Evolutionary conservation across 2,113 vertebrate genomes (phyloP).

Genomic region (Sylvicapra grimmia): DNA sequence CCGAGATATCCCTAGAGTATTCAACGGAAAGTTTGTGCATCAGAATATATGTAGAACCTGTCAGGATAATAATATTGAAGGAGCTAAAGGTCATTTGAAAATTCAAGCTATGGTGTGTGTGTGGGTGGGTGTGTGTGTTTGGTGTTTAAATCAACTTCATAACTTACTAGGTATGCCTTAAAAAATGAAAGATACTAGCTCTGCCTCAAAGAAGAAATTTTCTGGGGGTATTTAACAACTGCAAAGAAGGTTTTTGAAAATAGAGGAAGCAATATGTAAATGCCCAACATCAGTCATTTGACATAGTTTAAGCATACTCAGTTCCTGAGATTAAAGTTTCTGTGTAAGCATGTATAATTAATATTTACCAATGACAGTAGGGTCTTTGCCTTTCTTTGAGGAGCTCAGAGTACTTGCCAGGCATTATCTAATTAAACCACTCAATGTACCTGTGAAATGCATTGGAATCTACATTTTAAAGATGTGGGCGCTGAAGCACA

Average conservation of each 20-base stretch:
- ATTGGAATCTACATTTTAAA: constrained; percentile 57
- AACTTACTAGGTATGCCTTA: neutral
- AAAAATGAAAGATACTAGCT: neutral
- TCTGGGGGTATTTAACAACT: constrained; percentile 20
- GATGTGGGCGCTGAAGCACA: constrained; percentile 62
- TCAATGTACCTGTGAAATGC: constrained; percentile 61
- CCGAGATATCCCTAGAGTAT: neutral
- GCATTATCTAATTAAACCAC: constrained; percentile 63
- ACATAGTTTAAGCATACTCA: neutral
- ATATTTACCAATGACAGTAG: constrained; percentile 51
- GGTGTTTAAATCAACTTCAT: neutral
- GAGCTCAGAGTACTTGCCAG: constrained; percentile 47
- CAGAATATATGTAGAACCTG: neutral
- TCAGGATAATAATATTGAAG: constrained; percentile 28
- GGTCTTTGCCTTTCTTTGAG: constrained; percentile 42
- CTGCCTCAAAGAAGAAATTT: neutral
- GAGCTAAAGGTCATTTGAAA: constrained; percentile 41
- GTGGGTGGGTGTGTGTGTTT: neutral
- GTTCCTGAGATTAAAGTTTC: constrained; percentile 49
- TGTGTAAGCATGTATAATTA: constrained; percentile 45
- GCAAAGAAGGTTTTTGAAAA: constrained; percentile 44
- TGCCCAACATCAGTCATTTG: constrained; percentile 34
- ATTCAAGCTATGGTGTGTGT: neutral
- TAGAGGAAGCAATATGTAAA: constrained; percentile 35
- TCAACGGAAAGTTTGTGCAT: neutral